Evolutionary conservation across 2,797 vertebrate species (phyloP).

Genomic region (Chiloscyllium punctatum): DNA sequence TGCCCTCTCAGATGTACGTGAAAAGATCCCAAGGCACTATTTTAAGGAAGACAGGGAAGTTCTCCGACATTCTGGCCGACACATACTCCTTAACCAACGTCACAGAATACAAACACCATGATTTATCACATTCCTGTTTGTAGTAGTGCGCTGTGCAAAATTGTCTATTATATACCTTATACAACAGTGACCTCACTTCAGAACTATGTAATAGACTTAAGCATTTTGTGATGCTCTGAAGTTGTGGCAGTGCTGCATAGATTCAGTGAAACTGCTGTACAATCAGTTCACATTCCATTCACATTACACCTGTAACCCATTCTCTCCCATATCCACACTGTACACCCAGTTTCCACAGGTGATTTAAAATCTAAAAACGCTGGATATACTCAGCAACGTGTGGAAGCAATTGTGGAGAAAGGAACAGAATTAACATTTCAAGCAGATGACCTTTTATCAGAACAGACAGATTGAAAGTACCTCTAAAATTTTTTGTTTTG

Average conservation of each 20-base stretch:
- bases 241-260: not conserved
- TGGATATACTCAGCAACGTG: not conserved
- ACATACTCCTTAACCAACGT: not conserved
- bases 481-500: not conserved
- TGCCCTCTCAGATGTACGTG: not conserved
- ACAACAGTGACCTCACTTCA: not conserved
- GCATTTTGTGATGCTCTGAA: not conserved
- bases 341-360: not conserved
- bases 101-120: not conserved
- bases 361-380: not conserved
- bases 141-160: not conserved
- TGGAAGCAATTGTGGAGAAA: not conserved
- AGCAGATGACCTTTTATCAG: not conserved
- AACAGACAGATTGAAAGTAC: not conserved
- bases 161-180: not conserved
- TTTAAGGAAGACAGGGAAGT: not conserved
- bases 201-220: not conserved
- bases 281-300: not conserved
- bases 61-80: not conserved
- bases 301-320: not conserved
- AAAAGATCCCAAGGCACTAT: not conserved
- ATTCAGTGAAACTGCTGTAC: not conserved
- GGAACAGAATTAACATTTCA: not conserved
- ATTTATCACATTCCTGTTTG: not conserved
- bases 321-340: not conserved